phyloP scores from a whole-genome alignment of 2,113 vertebrate genomes.

The Mesoclemmys tuberculata region DNA sequence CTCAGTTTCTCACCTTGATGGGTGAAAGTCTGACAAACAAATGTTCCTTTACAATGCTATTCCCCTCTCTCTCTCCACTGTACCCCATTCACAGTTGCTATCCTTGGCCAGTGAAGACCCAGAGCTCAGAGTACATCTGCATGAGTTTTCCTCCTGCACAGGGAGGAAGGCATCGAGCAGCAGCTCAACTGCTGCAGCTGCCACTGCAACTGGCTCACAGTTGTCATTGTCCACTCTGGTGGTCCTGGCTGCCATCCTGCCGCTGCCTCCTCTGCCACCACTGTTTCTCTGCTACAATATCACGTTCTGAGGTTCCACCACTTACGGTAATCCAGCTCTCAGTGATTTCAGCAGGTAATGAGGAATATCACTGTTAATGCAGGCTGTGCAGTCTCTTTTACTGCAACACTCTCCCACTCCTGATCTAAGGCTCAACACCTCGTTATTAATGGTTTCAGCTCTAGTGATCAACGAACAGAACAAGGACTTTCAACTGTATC shows the following conservation, averaged over 20 bases:
- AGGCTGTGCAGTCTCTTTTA: not conserved
- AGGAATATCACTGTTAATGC: not conserved
- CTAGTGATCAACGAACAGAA: not conserved
- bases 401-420: not conserved
- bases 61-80: not conserved
- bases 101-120: not conserved
- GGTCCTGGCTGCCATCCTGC: not conserved
- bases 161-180: not conserved
- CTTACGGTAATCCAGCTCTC: not conserved
- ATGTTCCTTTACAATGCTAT: not conserved
- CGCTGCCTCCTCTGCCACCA: not conserved
- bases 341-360: not conserved
- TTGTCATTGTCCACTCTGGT: not conserved
- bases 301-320: not conserved
- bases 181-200: not conserved
- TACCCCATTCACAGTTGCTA: not conserved
- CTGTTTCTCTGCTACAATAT: not conserved
- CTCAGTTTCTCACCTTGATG: not conserved
- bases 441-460: not conserved
- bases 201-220: not conserved
- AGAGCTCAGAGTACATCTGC: not conserved
- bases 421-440: not conserved
- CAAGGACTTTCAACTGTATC: not conserved
- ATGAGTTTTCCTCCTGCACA: not conserved
- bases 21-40: not conserved